Conservation (phyloP, 2,113 vertebrate genomes). For the Spheniscus mendiculus region DNA sequence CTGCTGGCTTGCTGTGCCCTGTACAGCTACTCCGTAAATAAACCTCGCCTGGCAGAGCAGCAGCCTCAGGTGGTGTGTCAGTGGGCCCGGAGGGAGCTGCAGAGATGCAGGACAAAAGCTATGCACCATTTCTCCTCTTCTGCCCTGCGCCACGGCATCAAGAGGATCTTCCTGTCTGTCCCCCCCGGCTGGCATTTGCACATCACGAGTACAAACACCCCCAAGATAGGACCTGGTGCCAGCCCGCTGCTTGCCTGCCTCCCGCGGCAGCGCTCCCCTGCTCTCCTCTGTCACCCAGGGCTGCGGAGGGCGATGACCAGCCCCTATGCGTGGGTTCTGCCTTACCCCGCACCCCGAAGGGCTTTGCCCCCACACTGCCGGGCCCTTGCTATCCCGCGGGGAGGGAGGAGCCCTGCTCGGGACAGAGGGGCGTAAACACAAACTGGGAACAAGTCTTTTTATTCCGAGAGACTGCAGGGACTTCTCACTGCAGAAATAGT, state of each 20-base stretch:
- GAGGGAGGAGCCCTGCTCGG: background rate
- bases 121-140: background rate
- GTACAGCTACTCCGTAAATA: background rate
- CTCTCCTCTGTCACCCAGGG: background rate
- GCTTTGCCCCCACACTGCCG: background rate
- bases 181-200: background rate
- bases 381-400: rapidly evolving
- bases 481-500: background rate
- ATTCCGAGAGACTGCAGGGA: background rate
- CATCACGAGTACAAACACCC: rapidly evolving
- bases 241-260: background rate
- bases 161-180: background rate
- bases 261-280: rapidly evolving
- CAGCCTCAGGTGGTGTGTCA: rapidly evolving
- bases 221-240: background rate
- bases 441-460: background rate
- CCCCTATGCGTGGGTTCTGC: rapidly evolving
- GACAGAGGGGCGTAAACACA: background rate
- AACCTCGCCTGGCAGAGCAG: background rate
- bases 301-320: rapidly evolving
- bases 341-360: background rate
- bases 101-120: background rate
- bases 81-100: background rate
- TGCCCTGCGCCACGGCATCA: background rate
- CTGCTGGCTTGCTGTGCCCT: background rate